Evolutionary conservation across 2,113 vertebrate species (phyloP).

Genomic region (Atlantisia rogersi): DNA sequence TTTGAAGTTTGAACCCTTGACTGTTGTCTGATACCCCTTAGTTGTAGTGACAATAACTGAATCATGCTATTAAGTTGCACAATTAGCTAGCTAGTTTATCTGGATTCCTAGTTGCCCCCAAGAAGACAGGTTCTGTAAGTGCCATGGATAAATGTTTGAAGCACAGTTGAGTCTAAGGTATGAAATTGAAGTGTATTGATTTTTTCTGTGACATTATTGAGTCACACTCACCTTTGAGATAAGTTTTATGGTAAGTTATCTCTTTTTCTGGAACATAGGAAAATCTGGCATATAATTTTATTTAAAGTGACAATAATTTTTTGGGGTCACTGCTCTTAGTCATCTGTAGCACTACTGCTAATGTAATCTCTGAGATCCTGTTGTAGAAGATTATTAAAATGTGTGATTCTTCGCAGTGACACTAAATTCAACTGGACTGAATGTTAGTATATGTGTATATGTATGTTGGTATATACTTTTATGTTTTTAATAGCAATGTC

Average conservation of each 20-base stretch:
- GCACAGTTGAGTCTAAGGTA: neutral
- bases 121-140: neutral
- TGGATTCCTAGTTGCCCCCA: neutral
- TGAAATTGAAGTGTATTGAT: neutral
- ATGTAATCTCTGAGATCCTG: neutral
- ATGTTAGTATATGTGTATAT: neutral
- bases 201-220: neutral
- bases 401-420: neutral
- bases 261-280: fast-evolving
- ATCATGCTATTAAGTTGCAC: neutral
- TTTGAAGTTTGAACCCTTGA: neutral
- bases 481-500: neutral
- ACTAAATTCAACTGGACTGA: neutral
- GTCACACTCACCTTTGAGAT: neutral
- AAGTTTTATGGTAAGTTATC: neutral
- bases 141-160: neutral
- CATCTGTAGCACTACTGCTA: neutral
- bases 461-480: neutral
- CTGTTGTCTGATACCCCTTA: neutral
- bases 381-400: neutral
- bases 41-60: neutral
- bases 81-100: neutral
- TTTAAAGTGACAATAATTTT: neutral
- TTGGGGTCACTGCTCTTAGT: neutral
- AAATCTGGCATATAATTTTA: neutral